A percentile compares a stretch with the other conserved stretches of the same genome.
phyloP scores from a whole-genome alignment of 2,113 vertebrate genomes.

The Ivindomyrus marchei region DNA sequence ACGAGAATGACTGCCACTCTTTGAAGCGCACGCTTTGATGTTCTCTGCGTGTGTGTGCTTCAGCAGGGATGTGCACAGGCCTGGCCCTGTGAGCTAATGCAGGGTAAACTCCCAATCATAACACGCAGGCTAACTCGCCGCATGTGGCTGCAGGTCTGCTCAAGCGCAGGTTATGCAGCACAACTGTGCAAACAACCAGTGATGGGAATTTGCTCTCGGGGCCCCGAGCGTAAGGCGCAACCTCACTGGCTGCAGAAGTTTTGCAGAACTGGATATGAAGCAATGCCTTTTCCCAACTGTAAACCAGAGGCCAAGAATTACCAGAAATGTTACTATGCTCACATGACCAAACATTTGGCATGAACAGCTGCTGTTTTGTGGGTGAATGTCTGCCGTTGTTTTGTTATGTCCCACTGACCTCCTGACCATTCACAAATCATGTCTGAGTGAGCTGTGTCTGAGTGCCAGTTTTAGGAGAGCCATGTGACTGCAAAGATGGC shows the following conservation, averaged over 20 bases:
- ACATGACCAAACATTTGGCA: not conserved
- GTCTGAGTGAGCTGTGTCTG: not conserved
- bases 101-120: not conserved
- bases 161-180: not conserved
- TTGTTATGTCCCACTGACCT: not conserved
- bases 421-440: not conserved
- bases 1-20: not conserved
- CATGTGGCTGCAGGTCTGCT: not conserved
- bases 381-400: not conserved
- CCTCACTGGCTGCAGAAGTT: not conserved
- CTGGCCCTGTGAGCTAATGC: not conserved
- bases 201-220: not conserved
- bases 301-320: not conserved
- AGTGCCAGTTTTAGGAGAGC: not conserved
- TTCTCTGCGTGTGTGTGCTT: not conserved
- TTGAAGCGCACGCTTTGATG: not conserved
- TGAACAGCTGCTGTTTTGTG: not conserved
- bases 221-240: not conserved
- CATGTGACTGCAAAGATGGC: not conserved
- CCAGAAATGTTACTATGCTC: not conserved
- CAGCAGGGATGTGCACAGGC: not conserved
- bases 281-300: not conserved
- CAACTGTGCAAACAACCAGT: not conserved
- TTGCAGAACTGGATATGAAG: not conserved
- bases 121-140: not conserved